A percentile compares a stretch with the other conserved stretches of the same genome.
phyloP scores from a whole-genome alignment of 2,888 invertebrate genomes.

The Tuta absoluta region DNA sequence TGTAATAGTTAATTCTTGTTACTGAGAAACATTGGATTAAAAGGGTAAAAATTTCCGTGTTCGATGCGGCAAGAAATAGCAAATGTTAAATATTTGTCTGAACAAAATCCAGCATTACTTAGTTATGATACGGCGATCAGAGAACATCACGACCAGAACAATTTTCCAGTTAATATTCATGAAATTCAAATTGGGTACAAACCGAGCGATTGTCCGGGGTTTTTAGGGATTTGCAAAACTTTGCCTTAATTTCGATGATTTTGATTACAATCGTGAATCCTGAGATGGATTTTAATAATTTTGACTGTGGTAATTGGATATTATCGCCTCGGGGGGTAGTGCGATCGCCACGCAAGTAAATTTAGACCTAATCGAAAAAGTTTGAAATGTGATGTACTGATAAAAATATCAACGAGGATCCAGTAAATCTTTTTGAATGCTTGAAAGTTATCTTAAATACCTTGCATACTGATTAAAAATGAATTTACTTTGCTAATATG shows the following conservation, averaged over 20 bases:
- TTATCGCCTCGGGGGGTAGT: conserved; percentile 21
- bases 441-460: too few relatives aligned
- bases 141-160: conserved; percentile 30
- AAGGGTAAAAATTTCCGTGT: too few relatives aligned
- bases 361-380: conserved; percentile 19
- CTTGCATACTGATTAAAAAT: too few relatives aligned
- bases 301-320: conserved; percentile 22
- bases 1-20: too few relatives aligned
- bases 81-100: conserved; percentile 19
- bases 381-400: conserved; percentile 2
- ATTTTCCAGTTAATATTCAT: conserved; percentile 54
- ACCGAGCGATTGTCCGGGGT: conserved; percentile 37
- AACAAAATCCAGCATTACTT: conserved; percentile 22
- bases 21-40: too few relatives aligned
- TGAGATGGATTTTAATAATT: conserved; percentile 26
- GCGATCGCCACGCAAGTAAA: conserved; percentile 6
- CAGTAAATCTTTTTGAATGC: not conserved
- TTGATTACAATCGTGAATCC: conserved; percentile 31
- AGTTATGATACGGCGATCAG: conserved; percentile 32
- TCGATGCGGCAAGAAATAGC: not conserved
- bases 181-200: conserved; percentile 61
- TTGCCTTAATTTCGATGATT: conserved; percentile 31
- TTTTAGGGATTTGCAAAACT: conserved; percentile 33
- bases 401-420: conserved; percentile 33
- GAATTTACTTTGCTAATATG: too few relatives aligned